Evolutionary conservation across 2,888 invertebrate genomes (phyloP).

Genomic region (Drosophila vallismaia): DNA sequence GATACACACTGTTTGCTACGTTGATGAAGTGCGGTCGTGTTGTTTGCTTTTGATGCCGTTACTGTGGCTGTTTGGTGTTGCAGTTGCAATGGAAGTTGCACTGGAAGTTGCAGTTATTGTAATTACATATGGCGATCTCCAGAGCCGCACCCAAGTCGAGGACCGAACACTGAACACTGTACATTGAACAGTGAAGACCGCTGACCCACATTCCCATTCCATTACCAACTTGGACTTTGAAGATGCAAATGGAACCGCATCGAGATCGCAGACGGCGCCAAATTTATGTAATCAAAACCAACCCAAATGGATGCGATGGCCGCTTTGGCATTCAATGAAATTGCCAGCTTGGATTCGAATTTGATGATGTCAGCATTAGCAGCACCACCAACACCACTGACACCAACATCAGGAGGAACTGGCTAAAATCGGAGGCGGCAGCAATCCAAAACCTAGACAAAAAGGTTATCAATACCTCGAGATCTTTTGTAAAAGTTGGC

Average conservation of each 20-base stretch:
- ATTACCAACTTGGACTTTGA: conserved; percentile 48
- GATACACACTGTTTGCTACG: conserved; percentile 17
- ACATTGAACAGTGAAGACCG: conserved; percentile 3
- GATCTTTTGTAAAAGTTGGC: conserved; percentile 65
- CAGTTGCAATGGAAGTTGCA: conserved; percentile 21
- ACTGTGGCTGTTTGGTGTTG: conserved; percentile 8
- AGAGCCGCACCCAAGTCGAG: conserved; percentile 54
- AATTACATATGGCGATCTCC: conserved; percentile 66
- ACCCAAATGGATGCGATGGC: conserved; percentile 43
- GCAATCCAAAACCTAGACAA: conserved; percentile 63
- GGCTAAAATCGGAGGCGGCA: conserved; percentile 22
- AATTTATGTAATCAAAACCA: conserved; percentile 77
- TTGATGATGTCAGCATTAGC: conserved; percentile 69
- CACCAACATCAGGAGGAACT: conserved; percentile 1
- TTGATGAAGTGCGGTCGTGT: conserved; percentile 21
- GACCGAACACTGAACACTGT: conserved; percentile 13
- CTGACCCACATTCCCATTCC: conserved; percentile 65
- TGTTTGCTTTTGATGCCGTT: conserved; percentile 65
- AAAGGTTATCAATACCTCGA: conserved; percentile 71
- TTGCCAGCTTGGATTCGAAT: conserved; percentile 53
- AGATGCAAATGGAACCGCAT: conserved; percentile 72
- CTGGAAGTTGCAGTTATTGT: conserved; percentile 67
- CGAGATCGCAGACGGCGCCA: conserved; percentile 56
- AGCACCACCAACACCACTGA: conserved; percentile 11
- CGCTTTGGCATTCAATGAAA: conserved; percentile 58